Conservation (phyloP, 37 sponge, comb jelly and placozoan species). For the Mnemiopsis leidyi region DNA sequence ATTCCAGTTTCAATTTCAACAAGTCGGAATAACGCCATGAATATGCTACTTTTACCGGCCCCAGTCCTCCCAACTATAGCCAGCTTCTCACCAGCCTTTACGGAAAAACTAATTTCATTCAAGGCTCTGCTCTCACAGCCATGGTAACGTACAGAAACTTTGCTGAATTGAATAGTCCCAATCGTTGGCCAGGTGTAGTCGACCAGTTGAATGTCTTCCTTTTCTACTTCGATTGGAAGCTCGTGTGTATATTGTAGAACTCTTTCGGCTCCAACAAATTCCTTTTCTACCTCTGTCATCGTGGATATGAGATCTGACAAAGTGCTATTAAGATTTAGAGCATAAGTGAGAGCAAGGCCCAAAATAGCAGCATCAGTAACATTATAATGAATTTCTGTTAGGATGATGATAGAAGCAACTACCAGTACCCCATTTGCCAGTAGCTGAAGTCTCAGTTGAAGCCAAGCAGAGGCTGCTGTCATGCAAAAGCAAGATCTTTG, state of each 20-base stretch:
- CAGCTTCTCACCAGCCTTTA: slow-evolving; percentile 72
- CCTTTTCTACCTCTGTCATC: slow-evolving; percentile 96
- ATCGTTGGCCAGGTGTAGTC: not conserved
- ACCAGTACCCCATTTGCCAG: not conserved
- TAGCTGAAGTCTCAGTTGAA: not conserved
- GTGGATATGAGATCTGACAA: slow-evolving; percentile 80
- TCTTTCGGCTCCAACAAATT: slow-evolving; percentile 95
- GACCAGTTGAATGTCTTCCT: not conserved
- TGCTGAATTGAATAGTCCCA: not conserved
- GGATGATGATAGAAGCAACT: not conserved
- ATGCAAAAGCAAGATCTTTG: not conserved
- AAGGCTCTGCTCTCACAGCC: not conserved
- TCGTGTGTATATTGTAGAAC: slow-evolving; percentile 85
- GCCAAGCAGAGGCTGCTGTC: slow-evolving; percentile 23
- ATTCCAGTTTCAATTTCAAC: slow-evolving; percentile 73
- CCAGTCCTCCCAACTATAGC: slow-evolving; percentile 93
- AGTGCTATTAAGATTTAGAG: slow-evolving; percentile 84
- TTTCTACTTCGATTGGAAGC: slow-evolving; percentile 72
- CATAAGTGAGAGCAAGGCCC: slow-evolving; percentile 94
- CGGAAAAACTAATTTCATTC: slow-evolving; percentile 61
- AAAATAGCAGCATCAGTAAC: slow-evolving; percentile 74
- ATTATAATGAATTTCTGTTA: slow-evolving; percentile 2
- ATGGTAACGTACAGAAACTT: not conserved
- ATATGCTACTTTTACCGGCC: slow-evolving; percentile 93
- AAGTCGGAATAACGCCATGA: slow-evolving; percentile 86